Evolutionary conservation across 2,797 vertebrate genomes (phyloP), one percentile per base, ranked within the genome.

Genomic region (Pseudotriccus pelzelni): DNA sequence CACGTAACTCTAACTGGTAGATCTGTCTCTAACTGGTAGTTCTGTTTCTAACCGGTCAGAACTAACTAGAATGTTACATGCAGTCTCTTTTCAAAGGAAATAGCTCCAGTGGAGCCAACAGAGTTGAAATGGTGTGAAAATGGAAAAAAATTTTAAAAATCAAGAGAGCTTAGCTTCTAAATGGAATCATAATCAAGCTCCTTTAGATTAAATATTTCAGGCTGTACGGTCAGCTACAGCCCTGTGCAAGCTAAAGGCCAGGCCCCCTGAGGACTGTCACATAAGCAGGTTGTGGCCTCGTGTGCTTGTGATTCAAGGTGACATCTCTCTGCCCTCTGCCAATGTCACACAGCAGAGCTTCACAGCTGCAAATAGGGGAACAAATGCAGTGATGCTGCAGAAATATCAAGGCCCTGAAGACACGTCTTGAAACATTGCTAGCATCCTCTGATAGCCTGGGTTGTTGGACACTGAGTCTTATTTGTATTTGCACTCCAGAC

Each of bases 301-400:
- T 0, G 0, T 0, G 0, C 5, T 28, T 46, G 28, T n/a, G 44
- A 8, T 24, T 7, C 6, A 43, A 14, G 0, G 1, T 16, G 73
- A 20, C 7, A 6, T 28, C 47, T 37, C 28, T 77, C 64, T 84
- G 66, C 17, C n/a, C 24, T 20, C 4, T 0, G 2, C 7, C n/a
- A 15, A 5, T 0, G 0, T 27, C 28, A 36, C 44, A 20, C 12
- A 43, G 17, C 18, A 30, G 70, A 72, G 41, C 36, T 44, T 15
- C 3, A 2, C 17, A n/a, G 46, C 10, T 64, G 78, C 59, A 43
- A 63, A 41, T 0, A 0, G 18, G 27, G 12, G 12, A 52, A 36
- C 27, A 39, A 49, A 34, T 3, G 6, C 21, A 30, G 43, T 6
- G 3, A 8, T 47, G 52, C 43, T 69, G 28, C 17, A 27, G 62